These are phyloP conservation scores for Propsilocerus akamusi DNA, from an alignment of 1,140 invertebrate species.

Conservation along the genomic window DNA sequence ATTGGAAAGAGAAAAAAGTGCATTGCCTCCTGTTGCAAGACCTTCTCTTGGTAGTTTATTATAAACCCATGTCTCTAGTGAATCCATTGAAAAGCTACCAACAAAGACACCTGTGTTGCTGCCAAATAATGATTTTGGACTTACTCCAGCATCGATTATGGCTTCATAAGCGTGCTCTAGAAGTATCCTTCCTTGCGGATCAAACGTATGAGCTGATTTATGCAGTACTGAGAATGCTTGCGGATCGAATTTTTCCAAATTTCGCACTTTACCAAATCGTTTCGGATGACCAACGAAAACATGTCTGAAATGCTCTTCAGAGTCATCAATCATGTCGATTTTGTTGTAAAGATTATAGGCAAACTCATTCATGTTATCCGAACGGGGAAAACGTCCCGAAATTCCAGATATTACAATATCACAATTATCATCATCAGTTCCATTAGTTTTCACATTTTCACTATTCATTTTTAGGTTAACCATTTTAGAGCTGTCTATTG, in stretches of 20 bases:
- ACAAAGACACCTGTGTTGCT: constrained; percentile 36
- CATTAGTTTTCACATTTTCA: too few species aligned
- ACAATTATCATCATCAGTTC: constrained; percentile 27
- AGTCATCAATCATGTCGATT: too few species aligned
- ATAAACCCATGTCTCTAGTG: not conserved
- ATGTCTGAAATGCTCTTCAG: constrained; percentile 57
- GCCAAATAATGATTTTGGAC: constrained; percentile 12
- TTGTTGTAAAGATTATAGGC: constrained; percentile 44
- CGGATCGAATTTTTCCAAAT: constrained; percentile 65
- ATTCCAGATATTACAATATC: constrained; percentile 14
- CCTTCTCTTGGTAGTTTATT: too few species aligned
- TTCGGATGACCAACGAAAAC: constrained; percentile 29
- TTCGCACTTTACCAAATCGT: constrained; percentile 52
- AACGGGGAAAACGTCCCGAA: constrained; percentile 57
- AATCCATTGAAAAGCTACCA: too few species aligned
- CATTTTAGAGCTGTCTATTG: too few species aligned
- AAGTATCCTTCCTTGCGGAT: constrained; percentile 70
- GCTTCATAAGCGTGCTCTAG: constrained; percentile 74
- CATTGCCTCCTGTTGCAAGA: not conserved
- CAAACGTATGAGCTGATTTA: constrained; percentile 71
- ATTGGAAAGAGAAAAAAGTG: constrained; percentile 30
- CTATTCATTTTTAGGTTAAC: too few species aligned
- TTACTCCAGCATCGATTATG: constrained; percentile 60
- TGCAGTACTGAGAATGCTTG: constrained; percentile 64
- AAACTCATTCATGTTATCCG: constrained; percentile 43